Conservation (phyloP, 2,113 vertebrate genomes). For the Nematolebias whitei region DNA sequence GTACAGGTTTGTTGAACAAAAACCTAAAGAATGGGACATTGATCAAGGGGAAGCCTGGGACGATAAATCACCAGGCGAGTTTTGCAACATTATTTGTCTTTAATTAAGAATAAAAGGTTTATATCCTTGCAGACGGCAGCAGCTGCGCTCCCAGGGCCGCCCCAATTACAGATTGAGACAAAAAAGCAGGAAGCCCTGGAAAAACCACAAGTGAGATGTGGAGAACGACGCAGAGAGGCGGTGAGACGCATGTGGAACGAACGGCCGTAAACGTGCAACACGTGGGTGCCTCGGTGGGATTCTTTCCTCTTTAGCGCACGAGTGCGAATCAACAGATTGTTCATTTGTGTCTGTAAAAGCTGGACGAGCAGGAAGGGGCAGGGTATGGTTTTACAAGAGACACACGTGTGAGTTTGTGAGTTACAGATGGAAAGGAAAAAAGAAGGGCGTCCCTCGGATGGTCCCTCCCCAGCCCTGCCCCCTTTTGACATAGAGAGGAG, state of each 20-base stretch:
- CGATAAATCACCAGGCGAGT: conserved; percentile 37
- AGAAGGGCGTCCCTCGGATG: conserved; percentile 56
- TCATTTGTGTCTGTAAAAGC: conserved; percentile 17
- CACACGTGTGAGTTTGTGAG: conserved; percentile 2
- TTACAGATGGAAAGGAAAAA: conserved; percentile 17
- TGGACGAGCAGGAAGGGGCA: conserved; percentile 25
- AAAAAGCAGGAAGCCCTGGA: conserved; percentile 23
- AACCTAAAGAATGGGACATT: conserved; percentile 56
- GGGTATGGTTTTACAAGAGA: conserved; percentile 40
- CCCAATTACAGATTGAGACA: conserved; percentile 58
- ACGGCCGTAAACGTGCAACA: neutral
- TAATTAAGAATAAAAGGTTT: conserved; percentile 72
- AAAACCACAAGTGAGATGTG: conserved; percentile 9
- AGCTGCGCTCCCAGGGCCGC: conserved; percentile 47
- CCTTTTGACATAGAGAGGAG: conserved; percentile 58
- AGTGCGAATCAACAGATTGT: neutral
- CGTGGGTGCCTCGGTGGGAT: neutral
- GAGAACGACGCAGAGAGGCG: neutral
- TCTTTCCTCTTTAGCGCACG: neutral
- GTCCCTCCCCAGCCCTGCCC: conserved; percentile 73
- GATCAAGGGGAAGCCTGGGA: conserved; percentile 52
- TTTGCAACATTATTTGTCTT: conserved; percentile 56
- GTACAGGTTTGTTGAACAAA: conserved; percentile 56
- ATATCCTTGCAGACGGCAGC: conserved; percentile 53
- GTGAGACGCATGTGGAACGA: conserved; percentile 1